Base-by-base conservation (phyloP, 1,140 invertebrate genomes). In the Penaeus vannamei region DNA sequence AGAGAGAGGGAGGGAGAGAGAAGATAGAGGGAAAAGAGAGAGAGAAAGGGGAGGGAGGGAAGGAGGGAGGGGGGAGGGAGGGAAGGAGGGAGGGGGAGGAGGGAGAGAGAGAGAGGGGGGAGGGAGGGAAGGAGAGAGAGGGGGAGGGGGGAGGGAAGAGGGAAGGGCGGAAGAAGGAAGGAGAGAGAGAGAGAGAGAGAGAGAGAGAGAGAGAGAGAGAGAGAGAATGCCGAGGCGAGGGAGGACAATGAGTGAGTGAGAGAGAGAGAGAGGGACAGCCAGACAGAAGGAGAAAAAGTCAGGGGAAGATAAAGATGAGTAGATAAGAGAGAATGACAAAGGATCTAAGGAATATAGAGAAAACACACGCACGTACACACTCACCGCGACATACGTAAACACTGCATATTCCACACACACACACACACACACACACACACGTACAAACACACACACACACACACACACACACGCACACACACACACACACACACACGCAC, bases 361-460 rank as follows among this genome's bases (percentile, higher is more conserved):
- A 32, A 76, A 32, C 36, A 32, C n/a, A 76, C n/a, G n/a, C 36
- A 76, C 36, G 36, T 26, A 76, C n/a, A n/a, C n/a, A n/a, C n/a
- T n/a, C n/a, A n/a, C n/a, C n/a, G n/a, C n/a, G n/a, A n/a, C n/a
- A n/a, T n/a, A n/a, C n/a, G n/a, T n/a, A n/a, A n/a, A n/a, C n/a
- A n/a, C n/a, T n/a, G n/a, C n/a, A n/a, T n/a, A n/a, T n/a, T n/a
- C n/a, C n/a, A n/a, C n/a, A n/a, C n/a, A n/a, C n/a, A n/a, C n/a
- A n/a, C n/a, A n/a, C n/a, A 59, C 46, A 46, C 46, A 82, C 22
- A 82, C 80, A 82, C 46, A 36, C 80, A 82, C 29, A 17, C n/a
- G n/a, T n/a, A n/a, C n/a, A n/a, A n/a, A n/a, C n/a, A n/a, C n/a
- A n/a, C n/a, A n/a, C n/a, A n/a, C n/a, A n/a, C n/a, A n/a, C n/a